Conservation (phyloP, 2,888 invertebrate species). For the Meiosimyza decipiens region DNA sequence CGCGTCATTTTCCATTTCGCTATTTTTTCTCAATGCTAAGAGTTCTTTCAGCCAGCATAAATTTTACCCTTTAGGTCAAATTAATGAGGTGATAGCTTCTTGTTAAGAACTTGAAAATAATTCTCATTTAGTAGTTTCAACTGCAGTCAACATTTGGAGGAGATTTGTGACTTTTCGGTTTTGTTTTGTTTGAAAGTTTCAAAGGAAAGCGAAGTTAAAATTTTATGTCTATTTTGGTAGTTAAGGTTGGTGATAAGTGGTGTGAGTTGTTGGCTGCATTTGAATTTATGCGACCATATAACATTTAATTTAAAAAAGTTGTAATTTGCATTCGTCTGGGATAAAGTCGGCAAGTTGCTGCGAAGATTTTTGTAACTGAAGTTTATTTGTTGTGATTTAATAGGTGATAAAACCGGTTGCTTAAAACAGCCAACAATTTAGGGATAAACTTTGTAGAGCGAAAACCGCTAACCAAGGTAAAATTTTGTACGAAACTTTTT, state of each 20-base stretch:
- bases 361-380: background rate
- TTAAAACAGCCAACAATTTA: no score
- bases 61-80: constrained; percentile 47
- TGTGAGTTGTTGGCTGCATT: background rate
- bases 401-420: background rate
- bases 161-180: constrained; percentile 33
- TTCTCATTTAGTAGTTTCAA: constrained; percentile 15
- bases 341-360: constrained; percentile 20
- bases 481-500: no score
- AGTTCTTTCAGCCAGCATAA: background rate
- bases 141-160: background rate
- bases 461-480: no score
- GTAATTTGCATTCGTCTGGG: constrained; percentile 31
- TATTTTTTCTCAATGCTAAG: background rate
- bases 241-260: background rate
- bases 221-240: background rate
- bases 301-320: constrained; percentile 34
- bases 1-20: constrained; percentile 9
- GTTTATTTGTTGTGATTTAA: constrained; percentile 31
- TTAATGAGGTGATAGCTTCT: constrained; percentile 57
- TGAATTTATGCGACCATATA: constrained; percentile 30
- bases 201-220: background rate
- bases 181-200: background rate
- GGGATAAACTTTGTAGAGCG: no score
- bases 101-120: constrained; percentile 44